Evolutionary conservation across 2,888 invertebrate genomes (phyloP).

Genomic region (Mythimna albipuncta): DNA sequence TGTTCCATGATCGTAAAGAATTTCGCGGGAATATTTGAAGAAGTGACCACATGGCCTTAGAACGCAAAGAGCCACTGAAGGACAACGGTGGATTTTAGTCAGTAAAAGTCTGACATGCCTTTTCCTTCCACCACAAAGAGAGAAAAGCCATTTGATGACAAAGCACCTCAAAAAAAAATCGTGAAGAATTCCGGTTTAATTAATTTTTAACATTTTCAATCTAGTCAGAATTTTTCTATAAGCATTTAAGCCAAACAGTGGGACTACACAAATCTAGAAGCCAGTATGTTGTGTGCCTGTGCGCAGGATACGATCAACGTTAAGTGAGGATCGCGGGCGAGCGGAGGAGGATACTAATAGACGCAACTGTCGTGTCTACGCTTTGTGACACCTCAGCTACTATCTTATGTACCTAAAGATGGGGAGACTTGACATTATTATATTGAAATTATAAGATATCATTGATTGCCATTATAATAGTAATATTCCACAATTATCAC

Average conservation of each 20-base stretch:
- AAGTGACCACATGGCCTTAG: no score
- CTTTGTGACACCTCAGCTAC: constrained; percentile 37
- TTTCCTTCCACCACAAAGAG: no score
- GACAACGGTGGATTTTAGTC: no score
- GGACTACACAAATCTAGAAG: not conserved
- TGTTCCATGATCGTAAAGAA: no score
- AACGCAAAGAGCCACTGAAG: no score
- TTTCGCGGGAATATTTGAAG: not conserved
- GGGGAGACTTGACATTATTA: not conserved
- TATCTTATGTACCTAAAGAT: not conserved
- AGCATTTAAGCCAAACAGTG: no score
- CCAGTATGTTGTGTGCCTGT: constrained; percentile 51
- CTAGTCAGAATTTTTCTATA: not conserved
- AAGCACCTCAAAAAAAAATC: no score
- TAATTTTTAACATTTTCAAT: not conserved
- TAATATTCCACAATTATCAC: no score
- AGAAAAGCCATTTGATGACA: no score
- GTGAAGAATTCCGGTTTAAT: not conserved
- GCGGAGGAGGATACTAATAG: constrained; percentile 48
- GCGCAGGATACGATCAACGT: constrained; percentile 69
- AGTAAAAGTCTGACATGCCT: no score
- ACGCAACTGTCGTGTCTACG: constrained; percentile 14
- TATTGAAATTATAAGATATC: not conserved
- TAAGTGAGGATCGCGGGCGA: constrained; percentile 51
- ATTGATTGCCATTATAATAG: not conserved